Conservation (phyloP, 1,140 invertebrate genomes). For the Hylyphantes graminicola region DNA sequence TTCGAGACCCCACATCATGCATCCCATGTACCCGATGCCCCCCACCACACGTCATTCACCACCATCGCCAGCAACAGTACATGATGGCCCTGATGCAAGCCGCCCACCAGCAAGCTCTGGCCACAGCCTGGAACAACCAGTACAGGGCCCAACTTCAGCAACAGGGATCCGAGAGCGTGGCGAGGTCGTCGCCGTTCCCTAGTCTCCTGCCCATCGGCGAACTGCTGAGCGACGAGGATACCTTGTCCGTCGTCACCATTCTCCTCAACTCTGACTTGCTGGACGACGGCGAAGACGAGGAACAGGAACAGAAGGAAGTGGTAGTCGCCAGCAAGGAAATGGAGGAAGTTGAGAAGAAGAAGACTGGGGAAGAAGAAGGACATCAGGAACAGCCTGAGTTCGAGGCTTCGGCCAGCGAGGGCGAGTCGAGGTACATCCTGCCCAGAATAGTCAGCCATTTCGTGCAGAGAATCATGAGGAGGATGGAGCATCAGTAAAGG, state of each 20-base stretch:
- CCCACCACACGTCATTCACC: slow-evolving; percentile 4
- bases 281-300: slow-evolving; percentile 21
- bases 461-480: slow-evolving; percentile 42
- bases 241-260: slow-evolving; percentile 21
- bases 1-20: background rate
- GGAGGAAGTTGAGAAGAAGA: slow-evolving; percentile 4
- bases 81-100: slow-evolving; percentile 5
- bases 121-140: slow-evolving; percentile 9
- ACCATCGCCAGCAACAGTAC: slow-evolving; percentile 6
- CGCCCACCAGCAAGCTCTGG: slow-evolving; percentile 8
- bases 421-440: slow-evolving; percentile 32
- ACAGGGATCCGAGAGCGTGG: slow-evolving; percentile 4
- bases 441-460: slow-evolving; percentile 33
- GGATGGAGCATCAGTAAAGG: slow-evolving; percentile 42
- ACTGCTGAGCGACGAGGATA: slow-evolving; percentile 15
- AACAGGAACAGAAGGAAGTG: background rate
- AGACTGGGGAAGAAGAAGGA: slow-evolving; percentile 2
- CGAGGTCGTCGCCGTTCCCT: background rate
- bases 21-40: background rate
- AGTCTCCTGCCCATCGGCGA: slow-evolving; percentile 5
- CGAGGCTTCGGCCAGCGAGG: slow-evolving; percentile 18
- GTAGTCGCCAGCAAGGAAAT: background rate
- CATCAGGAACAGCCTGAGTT: background rate
- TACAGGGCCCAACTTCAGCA: background rate
- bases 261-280: background rate